A percentile compares a stretch with the other conserved stretches of the same genome.
phyloP scores from a whole-genome alignment of 2,888 invertebrate genomes.

The Cataglyphis rosenhaueri region DNA sequence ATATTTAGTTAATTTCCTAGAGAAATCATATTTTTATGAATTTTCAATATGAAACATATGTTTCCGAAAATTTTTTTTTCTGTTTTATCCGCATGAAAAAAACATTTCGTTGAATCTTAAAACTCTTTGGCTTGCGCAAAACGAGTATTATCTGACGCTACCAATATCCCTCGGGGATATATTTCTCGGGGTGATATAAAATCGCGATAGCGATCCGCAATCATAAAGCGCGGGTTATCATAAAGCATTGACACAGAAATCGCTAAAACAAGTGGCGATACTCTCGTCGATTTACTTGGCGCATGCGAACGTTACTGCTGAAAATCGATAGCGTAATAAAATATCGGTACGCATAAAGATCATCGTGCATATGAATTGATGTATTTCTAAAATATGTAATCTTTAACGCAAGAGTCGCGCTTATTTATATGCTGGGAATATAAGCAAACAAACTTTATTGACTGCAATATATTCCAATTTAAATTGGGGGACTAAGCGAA shows the following conservation, averaged over 20 bases:
- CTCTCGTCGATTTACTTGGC: constrained; percentile 12
- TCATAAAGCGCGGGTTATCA: constrained; percentile 2
- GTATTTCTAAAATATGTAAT: constrained; percentile 9
- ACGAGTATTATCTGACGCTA: not conserved
- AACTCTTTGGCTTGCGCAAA: not conserved
- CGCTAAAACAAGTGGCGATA: not conserved
- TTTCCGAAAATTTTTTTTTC: not conserved
- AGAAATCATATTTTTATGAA: not conserved
- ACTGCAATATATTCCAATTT: not conserved
- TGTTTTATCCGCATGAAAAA: not conserved
- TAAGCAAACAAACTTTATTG: not conserved
- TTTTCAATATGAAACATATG: not conserved
- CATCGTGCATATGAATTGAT: not conserved
- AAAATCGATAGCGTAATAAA: constrained; percentile 56
- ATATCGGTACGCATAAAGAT: constrained; percentile 17
- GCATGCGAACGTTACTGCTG: not conserved
- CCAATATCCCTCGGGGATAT: constrained; percentile 17
- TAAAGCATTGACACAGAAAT: constrained; percentile 1
- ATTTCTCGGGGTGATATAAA: constrained; percentile 23
- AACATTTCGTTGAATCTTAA: not conserved
- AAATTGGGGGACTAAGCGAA: not conserved
- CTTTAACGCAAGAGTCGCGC: not conserved
- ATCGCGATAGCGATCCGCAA: not conserved
- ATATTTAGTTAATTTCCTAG: not conserved
- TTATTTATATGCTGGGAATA: not conserved